Evolutionary conservation across 2,888 invertebrate genomes (phyloP).

Genomic region (Eudasyphora cyanicolor): DNA sequence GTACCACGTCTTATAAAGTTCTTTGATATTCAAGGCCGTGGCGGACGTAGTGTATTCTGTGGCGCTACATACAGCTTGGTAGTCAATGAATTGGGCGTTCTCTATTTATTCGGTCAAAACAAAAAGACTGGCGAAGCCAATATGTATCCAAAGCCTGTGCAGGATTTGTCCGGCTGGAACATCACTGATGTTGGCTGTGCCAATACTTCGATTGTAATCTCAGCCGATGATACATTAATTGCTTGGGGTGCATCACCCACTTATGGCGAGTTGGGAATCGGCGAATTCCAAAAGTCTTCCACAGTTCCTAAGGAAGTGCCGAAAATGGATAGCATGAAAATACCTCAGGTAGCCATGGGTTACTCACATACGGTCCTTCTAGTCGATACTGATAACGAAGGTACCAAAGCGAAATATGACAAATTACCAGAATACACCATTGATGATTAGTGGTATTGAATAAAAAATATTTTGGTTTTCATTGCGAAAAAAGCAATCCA

Average conservation of each 20-base stretch:
- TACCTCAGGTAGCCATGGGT: constrained; percentile 91
- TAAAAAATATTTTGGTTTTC: constrained; percentile 4
- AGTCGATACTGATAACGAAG: constrained; percentile 81
- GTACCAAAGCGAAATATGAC: constrained; percentile 81
- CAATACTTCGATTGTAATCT: constrained; percentile 90
- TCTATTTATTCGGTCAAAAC: constrained; percentile 93
- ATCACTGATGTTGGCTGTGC: constrained; percentile 91
- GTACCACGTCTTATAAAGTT: constrained; percentile 93
- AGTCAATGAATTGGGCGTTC: constrained; percentile 87
- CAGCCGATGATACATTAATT: constrained; percentile 94
- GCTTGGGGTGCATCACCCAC: constrained; percentile 97
- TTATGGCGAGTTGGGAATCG: constrained; percentile 95
- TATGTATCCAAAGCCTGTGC: constrained; percentile 97
- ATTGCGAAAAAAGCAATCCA: constrained; percentile 43
- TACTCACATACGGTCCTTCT: constrained; percentile 90
- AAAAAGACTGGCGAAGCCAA: constrained; percentile 96
- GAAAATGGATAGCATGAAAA: constrained; percentile 87
- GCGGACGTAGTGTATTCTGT: constrained; percentile 89
- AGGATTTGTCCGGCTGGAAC: constrained; percentile 95
- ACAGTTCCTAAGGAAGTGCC: constrained; percentile 93
- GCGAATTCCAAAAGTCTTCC: constrained; percentile 93
- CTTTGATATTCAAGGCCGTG: constrained; percentile 92
- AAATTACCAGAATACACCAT: constrained; percentile 81
- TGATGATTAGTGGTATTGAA: constrained; percentile 74
- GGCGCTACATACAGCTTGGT: constrained; percentile 94